A percentile compares a stretch with the other conserved stretches of the same genome.
Evolutionary conservation across 2,888 invertebrate species (phyloP).

Genomic region (Agrotis exclamationis): DNA sequence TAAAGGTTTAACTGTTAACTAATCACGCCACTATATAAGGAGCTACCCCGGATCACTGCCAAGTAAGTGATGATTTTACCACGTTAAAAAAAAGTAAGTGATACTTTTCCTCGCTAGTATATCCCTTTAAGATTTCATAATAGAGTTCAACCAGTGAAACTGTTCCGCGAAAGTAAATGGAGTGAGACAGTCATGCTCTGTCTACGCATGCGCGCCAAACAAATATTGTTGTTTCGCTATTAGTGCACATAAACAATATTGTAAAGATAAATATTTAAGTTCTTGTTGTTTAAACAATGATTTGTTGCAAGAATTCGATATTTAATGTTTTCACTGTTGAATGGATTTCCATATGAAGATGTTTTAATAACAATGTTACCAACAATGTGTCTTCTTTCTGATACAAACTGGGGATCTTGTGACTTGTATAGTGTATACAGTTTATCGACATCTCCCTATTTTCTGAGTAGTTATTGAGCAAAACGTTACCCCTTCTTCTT

Average conservation of each 20-base stretch:
- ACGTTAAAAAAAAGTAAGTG: too few species aligned
- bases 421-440: too few species aligned
- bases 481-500: too few species aligned
- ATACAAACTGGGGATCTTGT: too few species aligned
- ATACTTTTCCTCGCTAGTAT: too few species aligned
- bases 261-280: neutral
- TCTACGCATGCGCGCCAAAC: neutral
- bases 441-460: too few species aligned
- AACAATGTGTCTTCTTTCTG: neutral
- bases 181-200: constrained; percentile 36
- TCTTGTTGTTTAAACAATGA: neutral
- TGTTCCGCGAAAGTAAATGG: constrained; percentile 31
- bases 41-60: too few species aligned
- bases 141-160: neutral
- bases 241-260: neutral
- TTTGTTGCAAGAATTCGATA: neutral
- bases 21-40: too few species aligned
- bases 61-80: too few species aligned
- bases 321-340: neutral
- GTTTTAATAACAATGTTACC: neutral
- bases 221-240: constrained; percentile 1
- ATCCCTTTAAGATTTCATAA: constrained; percentile 10
- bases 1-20: too few species aligned
- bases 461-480: neutral
- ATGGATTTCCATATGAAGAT: constrained; percentile 9